Evolutionary conservation across 1,140 invertebrate genomes (phyloP).

Genomic region (Drosophila littoralis): DNA sequence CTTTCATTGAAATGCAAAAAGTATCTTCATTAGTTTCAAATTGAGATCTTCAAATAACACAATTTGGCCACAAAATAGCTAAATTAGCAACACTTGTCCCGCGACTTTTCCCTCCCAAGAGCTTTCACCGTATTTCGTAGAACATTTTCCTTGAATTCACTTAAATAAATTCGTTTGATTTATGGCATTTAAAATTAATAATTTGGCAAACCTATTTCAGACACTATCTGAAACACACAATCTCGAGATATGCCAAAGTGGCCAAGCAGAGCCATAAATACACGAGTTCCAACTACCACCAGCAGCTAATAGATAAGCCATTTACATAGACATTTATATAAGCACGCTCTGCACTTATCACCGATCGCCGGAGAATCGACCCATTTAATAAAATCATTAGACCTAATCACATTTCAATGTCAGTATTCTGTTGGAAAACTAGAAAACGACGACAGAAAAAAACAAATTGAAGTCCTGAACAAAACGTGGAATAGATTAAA

Average conservation of each 20-base stretch:
- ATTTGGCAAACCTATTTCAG: conserved; percentile 6
- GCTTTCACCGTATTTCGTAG: too few relatives aligned
- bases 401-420: conserved; percentile 68
- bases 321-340: conserved; percentile 50
- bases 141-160: too few relatives aligned
- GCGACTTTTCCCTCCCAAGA: too few relatives aligned
- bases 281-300: conserved; percentile 9
- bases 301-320: conserved; percentile 47
- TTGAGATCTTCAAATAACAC: too few relatives aligned
- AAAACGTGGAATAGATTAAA: too few relatives aligned
- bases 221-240: neutral
- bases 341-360: conserved; percentile 26
- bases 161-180: neutral
- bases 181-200: neutral
- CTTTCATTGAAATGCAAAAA: too few relatives aligned
- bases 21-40: too few relatives aligned
- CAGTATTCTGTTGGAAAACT: conserved; percentile 47
- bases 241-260: conserved; percentile 3
- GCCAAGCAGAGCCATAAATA: conserved; percentile 4
- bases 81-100: too few relatives aligned
- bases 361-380: conserved; percentile 39
- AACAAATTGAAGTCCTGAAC: neutral
- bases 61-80: too few relatives aligned
- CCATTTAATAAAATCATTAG: conserved; percentile 53
- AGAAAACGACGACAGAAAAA: neutral